Evolutionary conservation across 2,888 invertebrate species (phyloP).

Genomic region (Parascotia fuliginaria): DNA sequence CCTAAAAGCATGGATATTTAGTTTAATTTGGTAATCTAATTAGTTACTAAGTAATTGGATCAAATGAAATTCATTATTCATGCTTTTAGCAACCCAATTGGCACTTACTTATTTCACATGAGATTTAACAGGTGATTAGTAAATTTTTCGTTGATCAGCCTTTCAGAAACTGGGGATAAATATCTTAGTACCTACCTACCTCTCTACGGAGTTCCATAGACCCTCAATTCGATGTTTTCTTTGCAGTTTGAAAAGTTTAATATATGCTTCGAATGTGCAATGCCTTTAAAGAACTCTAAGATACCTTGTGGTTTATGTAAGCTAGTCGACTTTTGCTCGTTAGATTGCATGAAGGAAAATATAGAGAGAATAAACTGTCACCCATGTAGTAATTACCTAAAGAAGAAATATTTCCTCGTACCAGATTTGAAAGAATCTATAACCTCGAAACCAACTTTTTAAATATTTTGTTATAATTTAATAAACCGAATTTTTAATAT

Average conservation of each 20-base stretch:
- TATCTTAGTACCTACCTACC: too few relatives aligned
- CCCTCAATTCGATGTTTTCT: neutral
- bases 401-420: slow-evolving; percentile 51
- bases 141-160: too few relatives aligned
- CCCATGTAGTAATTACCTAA: slow-evolving; percentile 66
- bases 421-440: slow-evolving; percentile 27
- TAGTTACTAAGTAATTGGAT: too few relatives aligned
- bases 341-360: slow-evolving; percentile 63
- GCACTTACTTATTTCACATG: too few relatives aligned
- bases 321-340: slow-evolving; percentile 64
- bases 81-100: too few relatives aligned
- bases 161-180: too few relatives aligned
- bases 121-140: too few relatives aligned
- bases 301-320: slow-evolving; percentile 62
- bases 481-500: too few relatives aligned
- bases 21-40: too few relatives aligned
- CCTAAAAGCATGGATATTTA: too few relatives aligned
- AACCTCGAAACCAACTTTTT: neutral
- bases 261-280: slow-evolving; percentile 73
- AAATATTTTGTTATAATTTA: neutral
- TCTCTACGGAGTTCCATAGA: too few relatives aligned
- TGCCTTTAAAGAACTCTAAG: slow-evolving; percentile 55
- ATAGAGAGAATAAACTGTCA: slow-evolving; percentile 58
- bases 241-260: slow-evolving; percentile 65
- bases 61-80: too few relatives aligned